Conservation (phyloP, 2,113 vertebrate species). For the Chloebia gouldiae region DNA sequence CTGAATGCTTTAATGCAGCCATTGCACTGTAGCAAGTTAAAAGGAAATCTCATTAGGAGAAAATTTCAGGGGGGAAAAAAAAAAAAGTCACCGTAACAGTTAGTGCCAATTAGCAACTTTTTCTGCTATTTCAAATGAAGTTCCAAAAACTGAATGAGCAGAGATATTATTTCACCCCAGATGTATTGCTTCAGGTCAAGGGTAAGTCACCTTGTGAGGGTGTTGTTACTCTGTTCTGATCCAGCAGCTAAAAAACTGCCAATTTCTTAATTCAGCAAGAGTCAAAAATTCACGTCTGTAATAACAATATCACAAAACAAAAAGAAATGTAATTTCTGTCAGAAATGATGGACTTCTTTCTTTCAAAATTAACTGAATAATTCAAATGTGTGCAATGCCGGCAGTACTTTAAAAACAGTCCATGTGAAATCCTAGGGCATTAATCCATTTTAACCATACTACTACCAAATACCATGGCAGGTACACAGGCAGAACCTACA, state of each 20-base stretch:
- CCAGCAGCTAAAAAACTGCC: not conserved
- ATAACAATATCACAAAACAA: not conserved
- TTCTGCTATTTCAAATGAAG: constrained; percentile 12
- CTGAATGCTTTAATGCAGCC: not conserved
- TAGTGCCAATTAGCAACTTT: constrained; percentile 39
- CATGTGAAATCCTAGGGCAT: not conserved
- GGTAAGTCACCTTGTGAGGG: not conserved
- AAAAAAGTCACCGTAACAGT: not conserved
- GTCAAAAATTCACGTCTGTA: not conserved
- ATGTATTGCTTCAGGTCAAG: not conserved
- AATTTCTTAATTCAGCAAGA: not conserved
- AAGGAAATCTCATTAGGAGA: constrained; percentile 44
- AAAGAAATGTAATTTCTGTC: not conserved
- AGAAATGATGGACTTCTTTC: not conserved
- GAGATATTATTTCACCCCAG: not conserved
- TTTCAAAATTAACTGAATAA: not conserved
- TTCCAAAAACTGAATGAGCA: not conserved
- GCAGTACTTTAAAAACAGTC: not conserved
- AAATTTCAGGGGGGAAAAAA: not conserved
- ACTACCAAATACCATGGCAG: not conserved
- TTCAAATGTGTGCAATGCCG: not conserved
- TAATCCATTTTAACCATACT: not conserved
- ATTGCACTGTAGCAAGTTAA: not conserved
- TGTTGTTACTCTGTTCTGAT: not conserved
- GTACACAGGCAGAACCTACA: not conserved